Evolutionary conservation across 2,888 invertebrate species (phyloP).

Genomic region (Chymomyza caudatula): DNA sequence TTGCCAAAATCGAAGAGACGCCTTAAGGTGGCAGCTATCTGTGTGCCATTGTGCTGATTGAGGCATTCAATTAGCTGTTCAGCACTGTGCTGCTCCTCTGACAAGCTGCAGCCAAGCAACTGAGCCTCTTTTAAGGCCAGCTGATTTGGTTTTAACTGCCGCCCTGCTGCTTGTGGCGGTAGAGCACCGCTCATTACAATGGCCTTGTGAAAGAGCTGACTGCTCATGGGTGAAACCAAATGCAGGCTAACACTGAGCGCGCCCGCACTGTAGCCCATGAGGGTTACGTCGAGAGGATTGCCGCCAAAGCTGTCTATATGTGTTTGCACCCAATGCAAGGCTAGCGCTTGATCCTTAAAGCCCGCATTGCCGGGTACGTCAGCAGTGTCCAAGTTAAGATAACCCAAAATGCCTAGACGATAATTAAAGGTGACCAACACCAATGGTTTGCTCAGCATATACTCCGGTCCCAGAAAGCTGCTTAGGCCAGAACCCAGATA

Average conservation of each 20-base stretch:
- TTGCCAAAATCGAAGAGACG: slow-evolving; percentile 59
- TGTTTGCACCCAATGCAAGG: slow-evolving; percentile 79
- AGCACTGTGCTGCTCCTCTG: slow-evolving; percentile 9
- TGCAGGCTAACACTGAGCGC: slow-evolving; percentile 61
- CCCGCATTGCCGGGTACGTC: slow-evolving; percentile 81
- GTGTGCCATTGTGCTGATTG: slow-evolving; percentile 57
- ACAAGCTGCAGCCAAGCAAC: slow-evolving; percentile 76
- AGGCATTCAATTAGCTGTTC: slow-evolving; percentile 78
- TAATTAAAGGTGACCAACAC: slow-evolving; percentile 83
- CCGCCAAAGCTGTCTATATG: slow-evolving; percentile 80
- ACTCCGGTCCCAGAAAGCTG: slow-evolving; percentile 79
- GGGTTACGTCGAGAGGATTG: slow-evolving; percentile 79
- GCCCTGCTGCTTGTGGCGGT: slow-evolving; percentile 49
- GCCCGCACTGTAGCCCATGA: slow-evolving; percentile 78
- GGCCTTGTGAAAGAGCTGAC: slow-evolving; percentile 80
- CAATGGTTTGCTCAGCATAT: slow-evolving; percentile 81
- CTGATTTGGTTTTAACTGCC: slow-evolving; percentile 70
- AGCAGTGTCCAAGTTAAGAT: slow-evolving; percentile 79
- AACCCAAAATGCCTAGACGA: slow-evolving; percentile 80
- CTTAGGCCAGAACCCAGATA: slow-evolving; percentile 78
- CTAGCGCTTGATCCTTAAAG: slow-evolving; percentile 81
- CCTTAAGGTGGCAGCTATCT: slow-evolving; percentile 48
- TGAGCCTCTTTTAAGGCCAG: slow-evolving; percentile 79
- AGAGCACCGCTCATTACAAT: slow-evolving; percentile 79
- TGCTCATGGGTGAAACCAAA: slow-evolving; percentile 74